Percentiles rank a stretch among this genome's conserved stretches.
Conservation (phyloP, 2,797 vertebrate species). For the Margarornis squamiger region DNA sequence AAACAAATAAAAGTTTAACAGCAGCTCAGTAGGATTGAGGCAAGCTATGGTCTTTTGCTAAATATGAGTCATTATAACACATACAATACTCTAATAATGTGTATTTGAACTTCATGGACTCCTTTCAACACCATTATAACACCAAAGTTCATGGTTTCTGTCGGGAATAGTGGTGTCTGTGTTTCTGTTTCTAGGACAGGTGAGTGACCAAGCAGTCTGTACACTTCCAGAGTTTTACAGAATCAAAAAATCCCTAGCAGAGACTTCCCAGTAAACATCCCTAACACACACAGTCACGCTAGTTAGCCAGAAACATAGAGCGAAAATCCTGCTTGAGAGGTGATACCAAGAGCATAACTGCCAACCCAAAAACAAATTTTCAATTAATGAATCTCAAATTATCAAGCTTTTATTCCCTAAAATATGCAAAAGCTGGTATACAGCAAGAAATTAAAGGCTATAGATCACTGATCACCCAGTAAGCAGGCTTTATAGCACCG, state of each 20-base stretch:
- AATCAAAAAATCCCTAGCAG: neutral
- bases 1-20: conserved; percentile 33
- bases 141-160: neutral
- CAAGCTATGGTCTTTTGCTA: neutral
- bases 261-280: neutral
- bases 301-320: neutral
- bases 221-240: neutral
- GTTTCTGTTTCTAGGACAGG: neutral
- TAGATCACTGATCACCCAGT: neutral
- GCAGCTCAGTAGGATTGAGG: neutral
- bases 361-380: neutral
- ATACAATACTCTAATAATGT: neutral
- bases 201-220: neutral
- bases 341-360: neutral
- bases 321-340: neutral
- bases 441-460: neutral
- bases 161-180: neutral
- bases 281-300: neutral
- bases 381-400: neutral
- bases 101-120: neutral
- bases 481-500: neutral
- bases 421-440: neutral
- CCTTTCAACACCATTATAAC: neutral
- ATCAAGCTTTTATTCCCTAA: neutral
- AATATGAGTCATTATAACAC: neutral